phyloP scores from a whole-genome alignment of 2,113 vertebrate genomes.

The Theropithecus gelada region DNA sequence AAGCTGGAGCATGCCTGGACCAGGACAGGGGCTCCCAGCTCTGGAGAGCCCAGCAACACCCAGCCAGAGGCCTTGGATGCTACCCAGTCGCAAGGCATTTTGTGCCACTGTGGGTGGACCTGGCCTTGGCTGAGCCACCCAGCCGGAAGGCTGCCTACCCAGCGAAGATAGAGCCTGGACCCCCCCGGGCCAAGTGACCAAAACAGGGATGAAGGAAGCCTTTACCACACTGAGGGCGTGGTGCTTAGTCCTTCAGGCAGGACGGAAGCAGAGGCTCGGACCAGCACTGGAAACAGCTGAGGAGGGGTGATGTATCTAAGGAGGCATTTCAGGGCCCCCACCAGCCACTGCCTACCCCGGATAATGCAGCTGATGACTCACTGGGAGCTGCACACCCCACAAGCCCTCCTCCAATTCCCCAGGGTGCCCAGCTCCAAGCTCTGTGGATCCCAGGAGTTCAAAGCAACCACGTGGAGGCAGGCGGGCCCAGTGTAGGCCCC shows the following conservation, averaged over 20 bases:
- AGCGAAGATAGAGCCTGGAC: fast-evolving
- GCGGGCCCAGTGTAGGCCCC: background rate
- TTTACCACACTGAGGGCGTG: background rate
- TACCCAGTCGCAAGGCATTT: fast-evolving
- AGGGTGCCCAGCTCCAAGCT: background rate
- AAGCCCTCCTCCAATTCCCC: background rate
- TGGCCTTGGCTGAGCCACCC: background rate
- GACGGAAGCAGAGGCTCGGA: background rate
- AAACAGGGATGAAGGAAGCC: background rate
- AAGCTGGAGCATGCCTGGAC: background rate
- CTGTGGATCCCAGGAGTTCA: background rate
- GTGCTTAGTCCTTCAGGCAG: too few relatives aligned
- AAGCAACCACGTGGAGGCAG: background rate
- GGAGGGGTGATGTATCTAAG: background rate
- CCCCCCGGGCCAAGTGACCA: background rate
- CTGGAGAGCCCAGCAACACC: background rate
- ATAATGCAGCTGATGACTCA: background rate
- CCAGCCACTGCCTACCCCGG: too few relatives aligned
- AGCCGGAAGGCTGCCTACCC: background rate
- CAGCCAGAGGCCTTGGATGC: background rate
- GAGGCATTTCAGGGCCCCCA: background rate
- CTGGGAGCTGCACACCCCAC: background rate
- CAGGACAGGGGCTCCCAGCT: fast-evolving
- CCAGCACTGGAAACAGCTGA: background rate
- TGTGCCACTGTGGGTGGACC: fast-evolving